Evolutionary conservation across 2,113 vertebrate genomes (phyloP).

Genomic region (Megaceryle maxima): DNA sequence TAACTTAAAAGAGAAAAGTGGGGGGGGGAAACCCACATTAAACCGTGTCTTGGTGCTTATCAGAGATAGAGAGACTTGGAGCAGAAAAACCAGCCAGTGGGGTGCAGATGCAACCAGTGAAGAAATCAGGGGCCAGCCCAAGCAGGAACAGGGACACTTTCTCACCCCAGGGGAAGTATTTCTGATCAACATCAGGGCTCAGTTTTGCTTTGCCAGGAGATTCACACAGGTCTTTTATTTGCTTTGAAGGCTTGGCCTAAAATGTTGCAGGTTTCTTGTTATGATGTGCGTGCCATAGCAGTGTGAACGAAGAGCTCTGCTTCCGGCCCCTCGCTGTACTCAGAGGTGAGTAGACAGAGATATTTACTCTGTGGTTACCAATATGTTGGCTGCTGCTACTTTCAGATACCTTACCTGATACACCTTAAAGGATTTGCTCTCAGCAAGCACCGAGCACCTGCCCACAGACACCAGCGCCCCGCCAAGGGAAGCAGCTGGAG

Average conservation of each 20-base stretch:
- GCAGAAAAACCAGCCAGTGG: neutral
- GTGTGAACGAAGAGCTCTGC: neutral
- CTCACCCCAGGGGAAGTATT: neutral
- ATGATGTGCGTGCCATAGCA: rapidly evolving
- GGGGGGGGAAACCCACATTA: neutral
- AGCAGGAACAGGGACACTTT: neutral
- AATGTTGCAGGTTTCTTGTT: neutral
- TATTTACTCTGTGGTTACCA: neutral
- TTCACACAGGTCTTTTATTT: neutral
- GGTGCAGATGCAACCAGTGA: neutral
- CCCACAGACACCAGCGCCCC: neutral
- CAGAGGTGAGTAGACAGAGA: neutral
- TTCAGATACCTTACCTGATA: neutral
- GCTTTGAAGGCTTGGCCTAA: neutral
- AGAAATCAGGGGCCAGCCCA: neutral
- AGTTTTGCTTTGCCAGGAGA: neutral
- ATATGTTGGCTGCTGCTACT: rapidly evolving
- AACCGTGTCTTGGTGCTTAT: neutral
- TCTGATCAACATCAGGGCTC: rapidly evolving
- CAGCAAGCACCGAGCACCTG: neutral
- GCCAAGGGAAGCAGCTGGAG: neutral
- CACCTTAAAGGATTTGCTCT: neutral
- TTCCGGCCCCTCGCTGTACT: neutral
- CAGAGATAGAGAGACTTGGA: neutral
- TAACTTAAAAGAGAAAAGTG: neutral